Conservation (phyloP, 2,888 invertebrate species). For the Drosophila suboccidentalis region DNA sequence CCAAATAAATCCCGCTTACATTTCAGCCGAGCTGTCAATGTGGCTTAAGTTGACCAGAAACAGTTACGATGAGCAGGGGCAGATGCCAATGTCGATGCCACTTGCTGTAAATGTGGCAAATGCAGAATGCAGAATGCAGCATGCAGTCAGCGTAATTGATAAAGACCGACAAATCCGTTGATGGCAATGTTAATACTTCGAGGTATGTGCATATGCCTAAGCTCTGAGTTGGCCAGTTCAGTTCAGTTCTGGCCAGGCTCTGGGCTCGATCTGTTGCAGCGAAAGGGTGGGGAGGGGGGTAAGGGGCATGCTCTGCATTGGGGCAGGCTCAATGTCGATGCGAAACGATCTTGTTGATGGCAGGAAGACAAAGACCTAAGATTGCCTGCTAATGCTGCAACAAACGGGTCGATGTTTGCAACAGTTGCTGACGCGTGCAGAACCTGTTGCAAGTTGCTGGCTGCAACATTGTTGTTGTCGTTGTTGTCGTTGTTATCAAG, state of each 20-base stretch:
- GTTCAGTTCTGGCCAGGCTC: constrained; percentile 7
- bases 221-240: constrained; percentile 14
- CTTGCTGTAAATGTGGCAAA: constrained; percentile 71
- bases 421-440: constrained; percentile 66
- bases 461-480: constrained; percentile 19
- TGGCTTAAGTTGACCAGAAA: constrained; percentile 56
- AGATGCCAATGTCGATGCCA: constrained; percentile 57
- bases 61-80: constrained; percentile 47
- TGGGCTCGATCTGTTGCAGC: constrained; percentile 10
- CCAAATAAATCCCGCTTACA: constrained; percentile 62
- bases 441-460: constrained; percentile 58
- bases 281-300: neutral
- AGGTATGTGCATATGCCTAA: constrained; percentile 43
- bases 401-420: constrained; percentile 34
- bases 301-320: neutral
- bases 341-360: constrained; percentile 79
- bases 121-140: constrained; percentile 44
- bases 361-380: constrained; percentile 80
- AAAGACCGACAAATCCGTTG: constrained; percentile 82
- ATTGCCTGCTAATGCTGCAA: constrained; percentile 65
- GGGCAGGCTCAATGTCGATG: constrained; percentile 68
- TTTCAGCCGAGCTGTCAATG: constrained; percentile 56
- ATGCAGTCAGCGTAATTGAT: constrained; percentile 77
- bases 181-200: constrained; percentile 74
- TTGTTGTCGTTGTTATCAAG: constrained; percentile 48